phyloP scores from a whole-genome alignment of 2,888 invertebrate species.

The Pandemis cinnamomeana region DNA sequence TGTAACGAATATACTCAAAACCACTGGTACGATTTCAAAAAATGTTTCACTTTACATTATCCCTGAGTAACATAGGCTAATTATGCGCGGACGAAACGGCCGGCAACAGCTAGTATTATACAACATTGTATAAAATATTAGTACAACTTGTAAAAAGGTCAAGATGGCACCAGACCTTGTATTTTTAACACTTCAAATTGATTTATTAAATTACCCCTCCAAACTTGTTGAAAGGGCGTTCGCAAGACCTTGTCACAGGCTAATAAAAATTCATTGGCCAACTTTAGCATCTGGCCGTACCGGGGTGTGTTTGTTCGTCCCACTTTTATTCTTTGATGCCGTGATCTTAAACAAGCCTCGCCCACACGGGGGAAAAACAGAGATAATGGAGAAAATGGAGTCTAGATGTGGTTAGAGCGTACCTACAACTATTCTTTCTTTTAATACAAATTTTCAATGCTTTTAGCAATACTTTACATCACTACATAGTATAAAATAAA shows the following conservation, averaged over 20 bases:
- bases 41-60: too few species aligned
- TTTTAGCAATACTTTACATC: too few species aligned
- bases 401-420: slow-evolving; percentile 21
- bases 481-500: too few species aligned
- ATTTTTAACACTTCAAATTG: not conserved
- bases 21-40: too few species aligned
- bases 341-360: slow-evolving; percentile 47
- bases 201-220: slow-evolving; percentile 5
- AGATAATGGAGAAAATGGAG: not conserved
- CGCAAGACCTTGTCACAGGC: slow-evolving; percentile 1
- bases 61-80: too few species aligned
- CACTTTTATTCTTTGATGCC: slow-evolving; percentile 38
- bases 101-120: too few species aligned
- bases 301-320: slow-evolving; percentile 16
- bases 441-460: not conserved
- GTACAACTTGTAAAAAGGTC: too few species aligned
- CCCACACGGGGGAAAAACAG: slow-evolving; percentile 47
- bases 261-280: slow-evolving; percentile 37
- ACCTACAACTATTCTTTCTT: not conserved
- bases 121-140: too few species aligned
- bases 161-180: not conserved
- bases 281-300: slow-evolving; percentile 29
- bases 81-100: too few species aligned
- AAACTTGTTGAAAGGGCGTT: slow-evolving; percentile 1
- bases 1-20: too few species aligned